These are phyloP conservation scores for Trachymyrmex septentrionalis DNA, from an alignment of 1,140 invertebrate species.

Conservation along the genomic window DNA sequence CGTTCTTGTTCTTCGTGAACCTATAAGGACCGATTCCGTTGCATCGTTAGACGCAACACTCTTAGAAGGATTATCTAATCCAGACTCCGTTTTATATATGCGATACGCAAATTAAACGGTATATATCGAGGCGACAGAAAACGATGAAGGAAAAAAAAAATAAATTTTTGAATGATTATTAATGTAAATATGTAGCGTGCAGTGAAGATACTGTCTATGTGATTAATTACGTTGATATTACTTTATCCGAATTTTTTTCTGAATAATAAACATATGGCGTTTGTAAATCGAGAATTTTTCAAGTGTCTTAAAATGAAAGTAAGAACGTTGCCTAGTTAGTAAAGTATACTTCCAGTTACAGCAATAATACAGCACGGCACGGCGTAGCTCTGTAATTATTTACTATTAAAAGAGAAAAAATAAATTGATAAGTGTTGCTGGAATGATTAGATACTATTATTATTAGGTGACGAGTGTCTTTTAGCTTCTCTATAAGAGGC, in stretches of 20 bases:
- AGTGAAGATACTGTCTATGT: background rate
- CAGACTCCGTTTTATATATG: background rate
- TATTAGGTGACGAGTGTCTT: background rate
- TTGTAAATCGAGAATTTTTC: background rate
- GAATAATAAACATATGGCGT: background rate
- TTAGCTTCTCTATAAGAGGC: background rate
- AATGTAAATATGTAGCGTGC: background rate
- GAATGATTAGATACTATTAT: background rate
- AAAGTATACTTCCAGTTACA: slow-evolving; percentile 14
- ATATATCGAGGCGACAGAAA: background rate
- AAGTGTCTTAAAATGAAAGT: background rate
- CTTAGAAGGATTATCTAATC: background rate
- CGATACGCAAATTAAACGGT: background rate
- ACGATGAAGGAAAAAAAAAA: background rate
- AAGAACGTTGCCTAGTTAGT: background rate
- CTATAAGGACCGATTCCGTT: background rate
- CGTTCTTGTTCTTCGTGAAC: background rate
- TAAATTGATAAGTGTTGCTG: slow-evolving; percentile 17
- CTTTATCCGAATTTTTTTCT: background rate
- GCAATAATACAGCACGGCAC: background rate
- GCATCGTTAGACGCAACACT: background rate
- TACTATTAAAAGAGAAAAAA: background rate
- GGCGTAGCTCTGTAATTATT: slow-evolving; percentile 32
- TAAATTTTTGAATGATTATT: background rate
- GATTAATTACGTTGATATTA: slow-evolving; percentile 1